Base-by-base conservation (phyloP, 1,140 invertebrate genomes). In the Parapsyche elsis region DNA sequence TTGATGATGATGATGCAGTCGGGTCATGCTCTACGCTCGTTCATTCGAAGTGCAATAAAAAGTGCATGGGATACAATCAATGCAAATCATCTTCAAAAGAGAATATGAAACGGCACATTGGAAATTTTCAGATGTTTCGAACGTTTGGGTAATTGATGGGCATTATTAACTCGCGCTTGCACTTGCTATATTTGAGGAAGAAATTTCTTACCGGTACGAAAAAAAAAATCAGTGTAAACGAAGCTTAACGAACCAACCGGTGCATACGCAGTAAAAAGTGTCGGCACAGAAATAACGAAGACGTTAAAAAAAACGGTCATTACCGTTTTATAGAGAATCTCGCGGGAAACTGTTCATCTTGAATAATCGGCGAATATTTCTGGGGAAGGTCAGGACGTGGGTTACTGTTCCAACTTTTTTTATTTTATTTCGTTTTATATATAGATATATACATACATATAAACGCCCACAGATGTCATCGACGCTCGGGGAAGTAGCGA, bases 321-420 rank as follows among this genome's bases (percentile, higher is more conserved):
- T 12, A 53, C 49, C 16, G 16, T 53, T 53, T 5, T 1, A 53
- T 16, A 16, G 16, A 53, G 12, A 26, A 26, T 0, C 9, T 2
- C 30, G 57, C 75, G 75, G 75, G 75, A 77, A 77, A 53, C 59
- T 57, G 57, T 77, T 77, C 23, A 59, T 77, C 75, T 77, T 53
- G 53, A 46, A 19, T 45, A 64, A 77, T 77, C 26, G 75, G 57
- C 59, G 75, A 77, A 77, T 77, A 64, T 77, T 61, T 67, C 75
- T 77, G 75, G 75, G 75, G 75, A 77, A 77, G 75, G 75, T 77
- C 75, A 77, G 9, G 57, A 53, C 75, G 75, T 77, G 57, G 75
- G 75, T 16, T 38, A 24, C 21, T 19, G 10, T 44, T 61, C 57
- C n/a, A 75, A 24, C 57, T 24, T 67, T 53, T 14, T 53, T 53